Base-by-base conservation (phyloP, 2,888 invertebrate species). In the Baronia brevicornis region DNA sequence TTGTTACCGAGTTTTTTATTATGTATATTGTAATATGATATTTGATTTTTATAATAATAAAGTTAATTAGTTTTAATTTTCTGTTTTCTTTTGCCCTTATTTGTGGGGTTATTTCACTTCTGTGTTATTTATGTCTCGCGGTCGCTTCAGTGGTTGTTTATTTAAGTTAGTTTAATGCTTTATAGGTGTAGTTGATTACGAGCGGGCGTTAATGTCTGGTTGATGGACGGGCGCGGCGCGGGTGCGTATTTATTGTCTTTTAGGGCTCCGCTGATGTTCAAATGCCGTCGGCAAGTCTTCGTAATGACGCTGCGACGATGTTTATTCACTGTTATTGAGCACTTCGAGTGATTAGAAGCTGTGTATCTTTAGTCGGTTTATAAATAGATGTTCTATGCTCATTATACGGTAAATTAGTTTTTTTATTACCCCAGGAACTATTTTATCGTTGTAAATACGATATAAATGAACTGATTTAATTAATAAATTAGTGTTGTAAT, bases 111-210 rank as follows among this genome's bases (percentile, higher is more conserved):
- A 27, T 19, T 2, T 20, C 14, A 11, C 24, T 13, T n/a, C 24
- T 28, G 19, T 25, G 10, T 25, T 36, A 36, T 33, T 28, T 33
- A 33, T 7, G 29, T 22, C 12, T 29, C 26, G 36, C 18, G 17
- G 22, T 22, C 22, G 27, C 33, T 37, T 39, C 30, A 17, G 2
- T 13, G 8, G 19, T 25, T 25, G 38, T 42, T 43, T 44, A 30
- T 39, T 41, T 44, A 44, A 33, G 48, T 60, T 52, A 28, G 38
- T 30, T 40, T 55, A 54, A 56, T 54, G 53, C 51, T 59, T 60
- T 57, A 57, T 51, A 50, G 49, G 43, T 48, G 44, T 41, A 50
- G 54, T 54, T 57, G 54, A 59, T 55, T 54, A 49, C 43, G 35
- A 39, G 36, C 40, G 41, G 33, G 43, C 48, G 46, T 60, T 54